Conservation (phyloP, 1,140 invertebrate genomes). For the Drosophila miranda region DNA sequence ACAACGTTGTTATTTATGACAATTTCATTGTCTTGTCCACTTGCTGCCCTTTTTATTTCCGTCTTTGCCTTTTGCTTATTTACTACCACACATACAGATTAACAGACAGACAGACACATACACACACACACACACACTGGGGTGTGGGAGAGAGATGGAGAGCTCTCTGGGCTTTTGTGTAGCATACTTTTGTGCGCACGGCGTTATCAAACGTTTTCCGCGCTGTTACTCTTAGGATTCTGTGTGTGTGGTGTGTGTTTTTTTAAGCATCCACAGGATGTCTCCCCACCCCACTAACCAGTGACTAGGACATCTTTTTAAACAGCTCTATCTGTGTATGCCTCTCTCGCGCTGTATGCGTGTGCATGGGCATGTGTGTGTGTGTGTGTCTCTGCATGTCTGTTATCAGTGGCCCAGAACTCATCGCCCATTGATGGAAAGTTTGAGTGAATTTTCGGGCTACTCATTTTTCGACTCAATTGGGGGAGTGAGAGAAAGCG, state of each 20-base stretch:
- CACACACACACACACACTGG: slow-evolving; percentile 10
- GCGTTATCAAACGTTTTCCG: slow-evolving; percentile 77
- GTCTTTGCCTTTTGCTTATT: slow-evolving; percentile 72
- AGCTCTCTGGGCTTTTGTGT: slow-evolving; percentile 54
- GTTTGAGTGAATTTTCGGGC: slow-evolving; percentile 63
- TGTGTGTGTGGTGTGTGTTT: slow-evolving; percentile 22
- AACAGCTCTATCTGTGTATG: slow-evolving; percentile 48
- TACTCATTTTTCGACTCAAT: slow-evolving; percentile 12
- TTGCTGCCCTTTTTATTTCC: slow-evolving; percentile 73
- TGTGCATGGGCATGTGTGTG: slow-evolving; percentile 16
- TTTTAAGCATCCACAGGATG: not conserved
- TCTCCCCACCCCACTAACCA: not conserved
- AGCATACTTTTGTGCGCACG: slow-evolving; percentile 70
- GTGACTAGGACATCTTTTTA: slow-evolving; percentile 59
- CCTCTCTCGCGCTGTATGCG: slow-evolving; percentile 3
- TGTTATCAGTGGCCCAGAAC: slow-evolving; percentile 74
- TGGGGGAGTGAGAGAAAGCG: slow-evolving; percentile 24
- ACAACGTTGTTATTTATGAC: slow-evolving; percentile 76
- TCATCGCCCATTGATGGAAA: slow-evolving; percentile 75
- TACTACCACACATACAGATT: slow-evolving; percentile 36
- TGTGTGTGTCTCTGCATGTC: slow-evolving; percentile 21
- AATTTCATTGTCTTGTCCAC: slow-evolving; percentile 80
- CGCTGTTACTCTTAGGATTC: slow-evolving; percentile 66
- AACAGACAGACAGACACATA: slow-evolving; percentile 9
- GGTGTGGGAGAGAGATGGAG: slow-evolving; percentile 20